Base-by-base conservation (phyloP, 2,888 invertebrate genomes). In the Agriopis marginaria region DNA sequence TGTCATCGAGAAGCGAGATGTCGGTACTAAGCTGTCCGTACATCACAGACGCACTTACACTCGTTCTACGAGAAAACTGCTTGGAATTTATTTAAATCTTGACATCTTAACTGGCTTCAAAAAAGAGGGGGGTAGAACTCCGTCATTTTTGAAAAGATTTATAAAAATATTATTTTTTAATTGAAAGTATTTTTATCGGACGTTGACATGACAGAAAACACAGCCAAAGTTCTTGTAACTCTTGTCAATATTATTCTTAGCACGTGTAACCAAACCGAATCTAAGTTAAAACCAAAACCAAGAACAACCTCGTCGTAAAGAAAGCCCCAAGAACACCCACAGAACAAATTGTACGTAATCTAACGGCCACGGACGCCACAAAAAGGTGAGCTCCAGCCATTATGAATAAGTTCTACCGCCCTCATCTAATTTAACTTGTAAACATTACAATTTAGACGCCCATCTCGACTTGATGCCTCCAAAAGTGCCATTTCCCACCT, bases 351-450 rank as follows among this genome's bases (percentile, higher is more conserved):
- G 88, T 82, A 81, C 84, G 87, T 89, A 89, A 88, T 90, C 88
- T 87, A 79, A 79, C 77, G 78, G 75, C 76, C 75, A 79, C 77
- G 78, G 74, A 74, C 75, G 77, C 85, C 85, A 75, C 87, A 87
- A 89, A 89, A 89, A 89, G 89, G 88, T 86, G 86, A 87, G 82
- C 63, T 64, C 70, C 66, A 53, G 56, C 86, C 86, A 89, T 90
- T 89, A 89, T 89, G 89, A 89, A 89, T 90, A 89, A 89, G 86
- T 88, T 87, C 84, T 83, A 84, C 82, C 82, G 83, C 84, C 86
- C 87, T 88, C 89, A 86, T 89, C 90, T 90, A 90, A 91, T 91
- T 91, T 91, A 91, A 91, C 91, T 91, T 90, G 91, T 91, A 90
- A 91, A 90, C 91, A 90, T 91, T 89, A 91, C 89, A 89, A 91